These are phyloP conservation scores for Batillaria attramentaria DNA, from an alignment of 1,140 invertebrate species.

Conservation along the genomic window DNA sequence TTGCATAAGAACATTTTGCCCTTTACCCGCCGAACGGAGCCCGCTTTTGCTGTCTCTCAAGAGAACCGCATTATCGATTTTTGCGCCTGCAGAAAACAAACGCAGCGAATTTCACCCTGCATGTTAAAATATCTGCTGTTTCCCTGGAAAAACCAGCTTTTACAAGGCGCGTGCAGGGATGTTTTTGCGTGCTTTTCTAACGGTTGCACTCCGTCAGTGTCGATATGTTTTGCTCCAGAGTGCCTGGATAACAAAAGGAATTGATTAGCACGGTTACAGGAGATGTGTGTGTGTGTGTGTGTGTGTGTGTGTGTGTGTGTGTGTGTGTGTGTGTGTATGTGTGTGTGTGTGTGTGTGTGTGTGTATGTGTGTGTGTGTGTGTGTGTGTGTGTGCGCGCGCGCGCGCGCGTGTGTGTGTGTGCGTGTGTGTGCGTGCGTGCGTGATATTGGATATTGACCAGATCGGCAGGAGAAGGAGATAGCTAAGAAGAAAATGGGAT, in stretches of 20 bases:
- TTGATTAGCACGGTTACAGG: neutral
- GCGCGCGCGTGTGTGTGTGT: constrained; percentile 4
- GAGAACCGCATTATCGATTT: too few species aligned
- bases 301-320: neutral
- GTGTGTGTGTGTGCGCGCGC: neutral
- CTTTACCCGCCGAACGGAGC: too few species aligned
- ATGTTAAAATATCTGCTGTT: neutral
- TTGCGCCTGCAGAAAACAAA: too few species aligned
- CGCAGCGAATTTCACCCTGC: neutral
- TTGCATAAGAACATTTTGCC: too few species aligned
- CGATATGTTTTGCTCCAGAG: neutral
- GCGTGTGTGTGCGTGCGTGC: too few species aligned
- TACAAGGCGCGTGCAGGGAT: too few species aligned
- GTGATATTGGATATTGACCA: too few species aligned
- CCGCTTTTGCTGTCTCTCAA: too few species aligned
- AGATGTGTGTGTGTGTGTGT: neutral
- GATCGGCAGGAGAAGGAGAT: too few species aligned
- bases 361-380: neutral
- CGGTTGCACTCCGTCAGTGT: neutral
- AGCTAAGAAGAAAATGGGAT: too few species aligned
- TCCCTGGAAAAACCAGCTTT: neutral
- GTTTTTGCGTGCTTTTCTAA: too few species aligned
- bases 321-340: constrained; percentile 5
- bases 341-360: constrained; percentile 4
- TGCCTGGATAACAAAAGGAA: neutral